phyloP scores from a whole-genome alignment of 92 coral and sea anemone genomes.

The Zoanthus gigantus region DNA sequence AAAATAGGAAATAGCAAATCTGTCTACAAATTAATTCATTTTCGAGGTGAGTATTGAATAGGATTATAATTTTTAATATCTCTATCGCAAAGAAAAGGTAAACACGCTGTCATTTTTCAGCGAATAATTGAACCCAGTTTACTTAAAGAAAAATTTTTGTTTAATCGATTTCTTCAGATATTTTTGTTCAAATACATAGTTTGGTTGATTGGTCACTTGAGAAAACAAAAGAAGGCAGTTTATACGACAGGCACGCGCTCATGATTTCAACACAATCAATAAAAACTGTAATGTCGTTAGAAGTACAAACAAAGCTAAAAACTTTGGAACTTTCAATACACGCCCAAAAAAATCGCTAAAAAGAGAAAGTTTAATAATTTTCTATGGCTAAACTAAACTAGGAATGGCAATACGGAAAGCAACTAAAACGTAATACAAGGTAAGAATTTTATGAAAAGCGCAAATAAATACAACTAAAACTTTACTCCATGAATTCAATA shows the following conservation, averaged over 20 bases:
- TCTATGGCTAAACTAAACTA: not conserved
- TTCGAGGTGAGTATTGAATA: not conserved
- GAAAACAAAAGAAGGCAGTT: slow-evolving; percentile 1
- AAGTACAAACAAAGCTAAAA: not conserved
- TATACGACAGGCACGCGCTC: not conserved
- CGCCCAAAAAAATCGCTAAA: not conserved
- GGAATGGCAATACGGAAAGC: not conserved
- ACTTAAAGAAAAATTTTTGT: slow-evolving; percentile 1
- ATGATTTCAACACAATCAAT: not conserved
- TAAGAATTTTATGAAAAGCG: not conserved
- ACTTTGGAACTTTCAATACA: not conserved
- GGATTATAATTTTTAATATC: not conserved
- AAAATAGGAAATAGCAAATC: not conserved
- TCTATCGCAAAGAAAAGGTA: not conserved
- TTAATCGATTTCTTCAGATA: slow-evolving; percentile 19
- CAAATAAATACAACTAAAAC: not conserved
- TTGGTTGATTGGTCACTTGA: slow-evolving; percentile 29
- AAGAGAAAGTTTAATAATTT: slow-evolving; percentile 1
- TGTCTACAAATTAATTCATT: not conserved
- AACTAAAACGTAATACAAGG: not conserved
- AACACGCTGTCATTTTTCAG: slow-evolving; percentile 15
- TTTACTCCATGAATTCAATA: not conserved
- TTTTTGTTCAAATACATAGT: slow-evolving; percentile 31
- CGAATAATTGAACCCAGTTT: slow-evolving; percentile 21
- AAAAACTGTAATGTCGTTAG: not conserved